These are phyloP conservation scores for Brevimyrus niger DNA, from an alignment of 2,113 vertebrate genomes.

Conservation along the genomic window DNA sequence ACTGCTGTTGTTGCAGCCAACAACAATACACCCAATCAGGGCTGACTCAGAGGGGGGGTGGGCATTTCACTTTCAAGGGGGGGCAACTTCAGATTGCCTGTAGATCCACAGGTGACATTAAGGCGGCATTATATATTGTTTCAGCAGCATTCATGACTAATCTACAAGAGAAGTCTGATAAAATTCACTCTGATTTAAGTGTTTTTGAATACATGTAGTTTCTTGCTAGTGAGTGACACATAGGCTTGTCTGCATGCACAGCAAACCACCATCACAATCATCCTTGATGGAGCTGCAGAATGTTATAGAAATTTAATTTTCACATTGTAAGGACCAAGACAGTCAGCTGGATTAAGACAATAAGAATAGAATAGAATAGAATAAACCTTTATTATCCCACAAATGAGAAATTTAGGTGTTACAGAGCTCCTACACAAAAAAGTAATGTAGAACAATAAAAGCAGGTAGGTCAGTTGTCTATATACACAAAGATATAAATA, in stretches of 20 bases:
- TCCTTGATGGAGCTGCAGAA: not conserved
- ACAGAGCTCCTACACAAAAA: too few species aligned
- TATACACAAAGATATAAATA: too few species aligned
- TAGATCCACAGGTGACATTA: not conserved
- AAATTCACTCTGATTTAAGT: not conserved
- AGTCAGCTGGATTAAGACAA: too few species aligned
- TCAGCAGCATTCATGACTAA: not conserved
- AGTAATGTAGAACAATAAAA: too few species aligned
- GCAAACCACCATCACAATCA: not conserved
- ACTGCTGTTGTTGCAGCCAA: not conserved
- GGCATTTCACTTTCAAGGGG: too few species aligned
- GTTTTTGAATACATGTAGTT: not conserved
- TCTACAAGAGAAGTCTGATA: not conserved
- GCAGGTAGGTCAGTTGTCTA: too few species aligned
- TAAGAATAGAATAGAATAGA: too few species aligned
- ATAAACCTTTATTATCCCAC: too few species aligned
- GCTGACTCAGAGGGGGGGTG: not conserved
- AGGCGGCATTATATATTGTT: not conserved
- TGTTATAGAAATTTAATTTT: not conserved
- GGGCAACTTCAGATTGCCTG: not conserved
- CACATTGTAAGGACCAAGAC: too few species aligned
- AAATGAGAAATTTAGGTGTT: too few species aligned
- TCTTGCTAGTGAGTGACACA: not conserved
- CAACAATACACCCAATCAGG: not conserved
- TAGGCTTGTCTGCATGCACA: not conserved